Conservation (phyloP, 2,797 vertebrate genomes). For the Tauraco hartlaubi region DNA sequence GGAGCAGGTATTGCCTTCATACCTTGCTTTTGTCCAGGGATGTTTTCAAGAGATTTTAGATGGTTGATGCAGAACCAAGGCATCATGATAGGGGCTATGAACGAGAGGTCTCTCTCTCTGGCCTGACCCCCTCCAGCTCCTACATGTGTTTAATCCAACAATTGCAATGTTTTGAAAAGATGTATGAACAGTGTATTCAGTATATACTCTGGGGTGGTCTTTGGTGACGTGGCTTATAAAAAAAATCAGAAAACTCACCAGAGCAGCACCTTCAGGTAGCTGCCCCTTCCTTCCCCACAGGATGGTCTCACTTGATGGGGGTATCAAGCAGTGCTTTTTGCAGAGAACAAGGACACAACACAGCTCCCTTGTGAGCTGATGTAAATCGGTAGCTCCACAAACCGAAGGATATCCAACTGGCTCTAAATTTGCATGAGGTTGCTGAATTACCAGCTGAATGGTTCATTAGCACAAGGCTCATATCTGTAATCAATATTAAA, state of each 20-base stretch:
- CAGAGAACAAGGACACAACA: not conserved
- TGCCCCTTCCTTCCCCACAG: not conserved
- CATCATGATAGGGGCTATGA: not conserved
- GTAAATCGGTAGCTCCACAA: not conserved
- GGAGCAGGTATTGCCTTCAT: not conserved
- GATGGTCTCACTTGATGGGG: not conserved
- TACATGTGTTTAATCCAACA: not conserved
- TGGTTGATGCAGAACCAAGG: rapidly evolving
- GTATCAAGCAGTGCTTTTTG: not conserved
- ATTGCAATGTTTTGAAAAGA: not conserved
- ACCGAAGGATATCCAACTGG: not conserved
- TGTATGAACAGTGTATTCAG: not conserved
- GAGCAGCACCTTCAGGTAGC: rapidly evolving
- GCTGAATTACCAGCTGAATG: rapidly evolving
- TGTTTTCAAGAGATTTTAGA: not conserved
- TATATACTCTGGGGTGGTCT: not conserved
- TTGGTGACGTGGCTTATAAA: not conserved
- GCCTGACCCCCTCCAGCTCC: too few relatives aligned
- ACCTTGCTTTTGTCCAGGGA: not conserved
- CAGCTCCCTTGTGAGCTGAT: not conserved
- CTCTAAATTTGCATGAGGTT: not conserved
- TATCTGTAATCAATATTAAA: not conserved
- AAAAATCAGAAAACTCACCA: not conserved
- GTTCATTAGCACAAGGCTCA: not conserved
- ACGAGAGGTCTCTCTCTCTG: not conserved